Evolutionary conservation across 2,888 invertebrate genomes (phyloP), one percentile per base, ranked within the genome.

Genomic region (Sclerodermus sp.): DNA sequence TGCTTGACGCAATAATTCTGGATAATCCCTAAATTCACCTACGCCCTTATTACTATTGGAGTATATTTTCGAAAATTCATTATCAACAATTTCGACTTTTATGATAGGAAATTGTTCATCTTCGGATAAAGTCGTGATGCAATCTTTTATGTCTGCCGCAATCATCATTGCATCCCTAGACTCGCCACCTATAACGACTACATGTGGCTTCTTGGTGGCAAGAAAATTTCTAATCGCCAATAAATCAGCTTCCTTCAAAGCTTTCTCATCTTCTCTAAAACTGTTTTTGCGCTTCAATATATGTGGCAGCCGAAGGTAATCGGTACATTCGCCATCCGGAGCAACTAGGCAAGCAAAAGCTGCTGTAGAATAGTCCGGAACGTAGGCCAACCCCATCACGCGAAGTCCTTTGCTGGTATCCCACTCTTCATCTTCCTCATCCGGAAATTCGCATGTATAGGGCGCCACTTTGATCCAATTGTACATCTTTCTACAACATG

Each of bases 351-450:
- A 93, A 53, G 93, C 88, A 79, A 96, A 97, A 1, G 95, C 90
- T 0, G 91, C 89, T 69, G 91, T 89, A 23, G 87, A 83, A 53
- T 87, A 87, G 79, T 93, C 93, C 0, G 92, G 90, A 30, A 91
- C 89, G 74, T 89, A 98, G 8, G 94, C 91, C 15, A 99, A 78
- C 1, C 93, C 92, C 83, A 98, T 84, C 0, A 95, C 90, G 34
- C 94, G 82, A 3, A 92, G 82, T 23, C 96, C 96, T 78, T 88
- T 88, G 12, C 85, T 83, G 0, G 90, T 87, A 59, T 93, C 93
- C 91, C 93, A 93, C 55, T 95, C 95, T 48, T 96, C 94, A 47
- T 93, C 93, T 47, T 94, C 93, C 55, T 93, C 93, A 47, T 93
- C 93, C 0, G 84, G 82, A 51, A 85, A 85, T 55, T 86, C 84